Evolutionary conservation across 2,797 vertebrate genomes (phyloP), one percentile per base, ranked within the genome.

Genomic region (Nannoperca australis): DNA sequence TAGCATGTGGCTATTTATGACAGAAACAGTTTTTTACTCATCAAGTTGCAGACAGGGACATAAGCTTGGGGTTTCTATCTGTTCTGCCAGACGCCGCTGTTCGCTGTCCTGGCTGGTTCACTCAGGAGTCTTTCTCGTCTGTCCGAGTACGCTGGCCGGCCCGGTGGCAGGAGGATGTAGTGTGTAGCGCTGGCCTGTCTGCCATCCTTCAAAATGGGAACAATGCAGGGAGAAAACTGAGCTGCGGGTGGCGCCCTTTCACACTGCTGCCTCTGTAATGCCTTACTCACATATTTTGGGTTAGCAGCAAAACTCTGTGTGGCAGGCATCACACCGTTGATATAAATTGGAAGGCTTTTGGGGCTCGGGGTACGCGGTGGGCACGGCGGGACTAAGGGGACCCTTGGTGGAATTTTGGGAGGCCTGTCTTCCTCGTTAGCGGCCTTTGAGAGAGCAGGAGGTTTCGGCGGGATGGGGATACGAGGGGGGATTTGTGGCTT

Each of bases 271-370:
- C 96, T 95, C 78, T 96, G 97, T 47, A 96, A 91, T 5, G 95
- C 95, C 91, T 97, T 98, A 87, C 98, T 99, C 79, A 99, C 97
- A 0, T 99, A 99, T 50, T 99, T 97, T 4, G 98, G 98, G 84
- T 99, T 97, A 3, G 98, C 97, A 72, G 98, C 98, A 78, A 99
- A 99, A 87, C 98, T 99, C 93, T 99, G 98, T 0, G 98, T 99
- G 2, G 97, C 96, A 49, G 98, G 98, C 98, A 99, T 99, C 70
- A 99, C 96, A 54, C 98, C 98, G 0, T 99, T 97, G 93, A 98
- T 95, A 85, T 99, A 99, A 54, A 96, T 96, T 0, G 98, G 98
- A 6, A 99, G 95, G 83, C 96, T 97, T 88, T 99, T 99, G 59
- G 98, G 98, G 47, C 98, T 99, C 0, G 97, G 97, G 0, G 97